Evolutionary conservation across 2,888 invertebrate species (phyloP).

Genomic region (Podabrus alpinus): DNA sequence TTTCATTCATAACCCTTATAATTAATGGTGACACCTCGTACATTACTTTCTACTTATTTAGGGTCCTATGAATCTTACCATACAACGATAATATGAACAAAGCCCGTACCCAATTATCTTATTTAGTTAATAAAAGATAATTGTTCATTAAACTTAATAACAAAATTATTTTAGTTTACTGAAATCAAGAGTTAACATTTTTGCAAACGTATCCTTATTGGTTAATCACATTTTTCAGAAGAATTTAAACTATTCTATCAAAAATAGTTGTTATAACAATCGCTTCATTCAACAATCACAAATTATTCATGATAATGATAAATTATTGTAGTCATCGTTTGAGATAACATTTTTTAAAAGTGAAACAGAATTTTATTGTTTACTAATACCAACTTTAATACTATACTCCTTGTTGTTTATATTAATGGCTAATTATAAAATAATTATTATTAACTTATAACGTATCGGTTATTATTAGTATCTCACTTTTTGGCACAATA

Average conservation of each 20-base stretch:
- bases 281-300: too few species aligned
- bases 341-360: background rate
- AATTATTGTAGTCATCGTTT: background rate
- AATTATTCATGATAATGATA: background rate
- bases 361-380: background rate
- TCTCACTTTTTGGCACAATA: background rate
- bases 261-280: background rate
- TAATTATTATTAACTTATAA: background rate
- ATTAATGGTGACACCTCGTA: background rate
- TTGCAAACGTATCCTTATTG: background rate
- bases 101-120: constrained; percentile 7
- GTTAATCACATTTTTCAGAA: background rate
- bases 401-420: background rate
- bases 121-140: constrained; percentile 12
- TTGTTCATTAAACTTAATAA: background rate
- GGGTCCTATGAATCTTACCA: background rate
- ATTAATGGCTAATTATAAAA: background rate
- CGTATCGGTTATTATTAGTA: background rate
- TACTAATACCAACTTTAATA: too few species aligned
- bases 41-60: background rate
- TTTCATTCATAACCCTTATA: background rate
- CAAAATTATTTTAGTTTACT: constrained; percentile 2
- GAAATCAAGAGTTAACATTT: background rate
- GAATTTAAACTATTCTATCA: background rate
- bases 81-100: background rate